These are phyloP conservation scores for Congeria kusceri DNA, from an alignment of 2,888 invertebrate genomes.

Conservation along the genomic window DNA sequence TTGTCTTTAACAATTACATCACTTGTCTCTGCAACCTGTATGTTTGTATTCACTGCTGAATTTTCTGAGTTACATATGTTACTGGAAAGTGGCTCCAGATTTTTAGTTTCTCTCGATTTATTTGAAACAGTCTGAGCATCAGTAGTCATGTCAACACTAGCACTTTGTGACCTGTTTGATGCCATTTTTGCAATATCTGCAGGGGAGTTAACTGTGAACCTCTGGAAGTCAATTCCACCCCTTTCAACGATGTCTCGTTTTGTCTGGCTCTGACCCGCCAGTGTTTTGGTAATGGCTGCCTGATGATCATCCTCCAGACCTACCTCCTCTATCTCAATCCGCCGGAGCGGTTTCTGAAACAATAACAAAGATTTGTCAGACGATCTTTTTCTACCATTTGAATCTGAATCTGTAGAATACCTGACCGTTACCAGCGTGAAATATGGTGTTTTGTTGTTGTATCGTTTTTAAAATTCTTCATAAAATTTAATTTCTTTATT, in stretches of 20 bases:
- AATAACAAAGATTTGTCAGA: background rate
- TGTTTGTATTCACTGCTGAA: background rate
- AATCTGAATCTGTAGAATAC: no score
- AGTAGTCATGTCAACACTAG: background rate
- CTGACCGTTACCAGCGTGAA: no score
- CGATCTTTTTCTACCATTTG: no score
- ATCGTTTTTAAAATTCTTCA: no score
- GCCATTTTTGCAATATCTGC: slow-evolving; percentile 30
- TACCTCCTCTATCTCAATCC: slow-evolving; percentile 82
- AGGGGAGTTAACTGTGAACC: slow-evolving; percentile 63
- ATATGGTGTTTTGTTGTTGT: no score
- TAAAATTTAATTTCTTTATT: no score
- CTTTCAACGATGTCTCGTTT: slow-evolving; percentile 68
- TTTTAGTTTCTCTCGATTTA: background rate
- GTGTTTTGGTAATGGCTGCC: slow-evolving; percentile 56
- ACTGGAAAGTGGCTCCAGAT: background rate
- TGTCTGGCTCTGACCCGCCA: slow-evolving; percentile 67
- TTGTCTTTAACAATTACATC: background rate
- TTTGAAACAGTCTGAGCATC: background rate
- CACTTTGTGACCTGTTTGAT: background rate
- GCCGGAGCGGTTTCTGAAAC: slow-evolving; percentile 76
- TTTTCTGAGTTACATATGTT: background rate
- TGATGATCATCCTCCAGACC: slow-evolving; percentile 72
- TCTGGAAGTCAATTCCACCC: slow-evolving; percentile 72
- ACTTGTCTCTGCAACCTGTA: background rate